Base-by-base conservation (phyloP, 1,140 invertebrate genomes). In the Drosophila repletoides region DNA sequence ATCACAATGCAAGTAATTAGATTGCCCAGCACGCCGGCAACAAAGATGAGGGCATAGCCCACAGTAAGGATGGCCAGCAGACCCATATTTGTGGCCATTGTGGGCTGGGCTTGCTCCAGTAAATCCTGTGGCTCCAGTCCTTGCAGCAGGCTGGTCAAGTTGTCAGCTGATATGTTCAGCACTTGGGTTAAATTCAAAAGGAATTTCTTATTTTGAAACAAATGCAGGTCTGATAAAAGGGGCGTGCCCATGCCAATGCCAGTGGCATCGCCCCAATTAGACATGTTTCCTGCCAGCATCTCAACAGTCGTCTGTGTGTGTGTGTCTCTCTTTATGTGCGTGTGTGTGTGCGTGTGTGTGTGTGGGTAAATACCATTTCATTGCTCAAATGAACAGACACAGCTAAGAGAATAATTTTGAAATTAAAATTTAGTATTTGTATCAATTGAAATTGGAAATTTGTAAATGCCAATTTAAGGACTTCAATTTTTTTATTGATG, bases 1-100 rank as follows among this genome's bases (percentile, higher is more conserved):
- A 98, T 97, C 4, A 98, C 96, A 28, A 97, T 91, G 84, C 96
- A 97, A 4, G 96, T 97, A 73, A 94, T 94, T 3, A 96, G 91
- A 87, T 98, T 98, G 5, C 97, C 97, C 33, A 97, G 80, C 1
- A 97, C 91, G n/a, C 96, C 96, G 1, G 94, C 93, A 0, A 97
- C 69, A 69, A 97, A 95, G 58, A 97, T 96, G 3, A 96, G 69
- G 1, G 91, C 90, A 88, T 97, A 97, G 15, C 95, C 91, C n/a
- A 95, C 90, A 0, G 93, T 95, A 6, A 95, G 52, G 5, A 94
- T 90, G 3, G 94, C 91, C 15, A 94, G 74, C 59, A 91, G 17
- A 92, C 74, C 5, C 91, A 91, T 52, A 26, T 58, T 52, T 2
- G 66, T 61, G n/a, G 60, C 29, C 59, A 60, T 56, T 14, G 70